Base-by-base conservation (phyloP, 2,888 invertebrate species). In the Amblyjoppa fuscipennis region DNA sequence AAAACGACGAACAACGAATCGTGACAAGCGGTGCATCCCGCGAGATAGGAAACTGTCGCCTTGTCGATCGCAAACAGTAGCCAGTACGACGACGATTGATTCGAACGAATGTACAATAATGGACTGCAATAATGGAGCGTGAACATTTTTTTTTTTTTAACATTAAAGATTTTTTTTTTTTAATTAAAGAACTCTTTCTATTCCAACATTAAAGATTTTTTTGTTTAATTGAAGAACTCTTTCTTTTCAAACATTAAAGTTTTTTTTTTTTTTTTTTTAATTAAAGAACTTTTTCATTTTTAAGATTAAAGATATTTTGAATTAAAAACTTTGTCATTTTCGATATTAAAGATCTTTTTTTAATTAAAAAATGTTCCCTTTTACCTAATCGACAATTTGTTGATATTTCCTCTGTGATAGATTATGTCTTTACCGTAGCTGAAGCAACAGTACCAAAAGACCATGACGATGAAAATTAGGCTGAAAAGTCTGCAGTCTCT, bases 1-100 rank as follows among this genome's bases (percentile, higher is more conserved):
- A 84, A 80, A 4, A 87, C 85, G 31, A 84, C 69, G 84, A 88
- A 85, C 53, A 88, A 83, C 1, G 64, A 70, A 51, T 88, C 88
- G 64, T 88, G 85, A 69, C 74, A 77, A 20, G 70, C 83, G 2
- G 80, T 81, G 41, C 86, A 86, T 1, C 81, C 82, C 28, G 87
- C 87, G 9, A 83, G 64, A 13, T 75, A 82, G 6, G 83, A 81
- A 51, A 87, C 38, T 0, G 79, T 73, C 7, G 53, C 49, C 75
- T 85, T 86, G 45, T 86, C 86, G 45, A 83, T 71, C 9, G 74
- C 34, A 28, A 83, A 87, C 41, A 79, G 70, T 25, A 83, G 49
- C 86, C 78, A 85, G 61, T 85, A 87, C 9, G 66, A 13, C 16
- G 71, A 53, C 3, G 70, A 59, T 38, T 64, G 51, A 49, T 87